Conservation (phyloP, 37 sponge, comb jelly and placozoan species). For the Chondrosia reniformis region DNA sequence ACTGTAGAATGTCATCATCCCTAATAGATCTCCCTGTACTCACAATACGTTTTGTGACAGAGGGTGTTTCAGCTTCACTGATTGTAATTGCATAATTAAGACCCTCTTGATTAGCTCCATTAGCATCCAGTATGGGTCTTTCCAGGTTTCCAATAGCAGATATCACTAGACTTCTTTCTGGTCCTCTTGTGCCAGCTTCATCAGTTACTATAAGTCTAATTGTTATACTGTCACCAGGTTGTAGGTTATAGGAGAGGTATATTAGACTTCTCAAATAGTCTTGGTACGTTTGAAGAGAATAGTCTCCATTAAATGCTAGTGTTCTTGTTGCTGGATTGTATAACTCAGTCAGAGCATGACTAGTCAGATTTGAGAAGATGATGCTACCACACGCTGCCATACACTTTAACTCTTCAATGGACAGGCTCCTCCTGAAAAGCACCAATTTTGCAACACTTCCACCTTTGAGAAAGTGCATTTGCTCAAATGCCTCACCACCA, state of each 20-base stretch:
- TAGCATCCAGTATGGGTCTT: conserved; percentile 59
- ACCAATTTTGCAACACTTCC: not conserved
- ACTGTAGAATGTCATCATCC: conserved; percentile 45
- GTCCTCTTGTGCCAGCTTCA: too few relatives aligned
- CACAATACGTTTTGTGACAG: conserved; percentile 22
- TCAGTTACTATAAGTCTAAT: not conserved
- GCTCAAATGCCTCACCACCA: conserved; percentile 12
- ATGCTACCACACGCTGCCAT: not conserved
- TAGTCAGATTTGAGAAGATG: not conserved
- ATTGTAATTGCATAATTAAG: conserved; percentile 37
- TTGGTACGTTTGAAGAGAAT: not conserved
- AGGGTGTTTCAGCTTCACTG: conserved; percentile 27
- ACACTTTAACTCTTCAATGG: not conserved
- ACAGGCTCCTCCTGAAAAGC: not conserved
- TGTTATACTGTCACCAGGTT: not conserved
- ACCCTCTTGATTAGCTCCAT: conserved; percentile 36
- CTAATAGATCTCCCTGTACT: conserved; percentile 28
- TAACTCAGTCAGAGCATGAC: not conserved
- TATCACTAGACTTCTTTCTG: not conserved
- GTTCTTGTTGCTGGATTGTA: not conserved
- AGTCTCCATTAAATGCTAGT: not conserved
- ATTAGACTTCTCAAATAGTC: not conserved
- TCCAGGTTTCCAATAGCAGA: conserved; percentile 37
- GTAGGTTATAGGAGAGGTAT: not conserved
- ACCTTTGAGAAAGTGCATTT: not conserved